phyloP scores from a whole-genome alignment of 2,888 invertebrate genomes.

The Himalopsyche anomala region DNA sequence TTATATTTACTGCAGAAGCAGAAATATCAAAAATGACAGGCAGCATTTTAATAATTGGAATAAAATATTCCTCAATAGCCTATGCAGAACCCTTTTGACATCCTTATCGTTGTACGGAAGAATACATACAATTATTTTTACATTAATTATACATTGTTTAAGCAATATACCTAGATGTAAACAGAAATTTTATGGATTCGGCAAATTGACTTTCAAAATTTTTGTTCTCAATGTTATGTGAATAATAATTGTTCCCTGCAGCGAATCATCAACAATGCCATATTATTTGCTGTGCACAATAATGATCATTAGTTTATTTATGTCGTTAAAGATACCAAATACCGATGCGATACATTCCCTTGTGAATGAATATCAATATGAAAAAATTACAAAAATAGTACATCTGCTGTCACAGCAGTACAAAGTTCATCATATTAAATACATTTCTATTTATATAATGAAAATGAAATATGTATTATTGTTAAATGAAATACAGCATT shows the following conservation, averaged over 20 bases:
- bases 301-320: not conserved
- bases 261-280: not conserved
- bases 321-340: not conserved
- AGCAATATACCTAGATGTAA: not conserved
- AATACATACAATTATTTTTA: constrained; percentile 36
- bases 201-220: constrained; percentile 13
- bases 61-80: constrained; percentile 1
- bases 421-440: too few relatives aligned
- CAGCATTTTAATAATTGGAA: not conserved
- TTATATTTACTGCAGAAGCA: too few relatives aligned
- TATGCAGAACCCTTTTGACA: not conserved
- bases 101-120: constrained; percentile 37
- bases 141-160: constrained; percentile 8
- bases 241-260: constrained; percentile 42
- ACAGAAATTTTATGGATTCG: constrained; percentile 8
- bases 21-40: too few relatives aligned
- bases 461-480: too few relatives aligned
- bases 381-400: too few relatives aligned
- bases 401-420: too few relatives aligned
- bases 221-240: constrained; percentile 11
- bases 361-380: not conserved
- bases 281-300: constrained; percentile 20
- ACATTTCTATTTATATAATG: too few relatives aligned
- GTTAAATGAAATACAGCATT: too few relatives aligned
- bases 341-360: not conserved